Conservation (phyloP, 2,888 invertebrate species). For the Nomada goodeniana region DNA sequence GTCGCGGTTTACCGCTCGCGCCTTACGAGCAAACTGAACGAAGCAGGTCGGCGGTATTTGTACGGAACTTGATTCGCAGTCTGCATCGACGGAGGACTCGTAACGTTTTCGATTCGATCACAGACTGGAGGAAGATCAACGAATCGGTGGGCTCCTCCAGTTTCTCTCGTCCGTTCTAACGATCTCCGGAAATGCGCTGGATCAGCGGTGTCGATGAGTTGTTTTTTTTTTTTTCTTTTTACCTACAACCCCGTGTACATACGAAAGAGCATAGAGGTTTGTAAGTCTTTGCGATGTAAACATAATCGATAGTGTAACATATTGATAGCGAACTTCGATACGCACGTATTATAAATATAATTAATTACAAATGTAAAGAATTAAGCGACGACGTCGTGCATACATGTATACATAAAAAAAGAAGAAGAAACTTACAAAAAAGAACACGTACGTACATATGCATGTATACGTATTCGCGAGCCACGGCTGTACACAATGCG, state of each 20-base stretch:
- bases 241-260: constrained; percentile 79
- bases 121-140: no score
- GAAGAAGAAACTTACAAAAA: constrained; percentile 63
- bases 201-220: no score
- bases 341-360: constrained; percentile 61
- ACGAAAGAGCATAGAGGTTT: constrained; percentile 76
- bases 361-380: constrained; percentile 53
- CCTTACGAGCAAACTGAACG: no score
- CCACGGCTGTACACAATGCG: not conserved
- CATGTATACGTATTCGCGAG: not conserved
- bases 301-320: constrained; percentile 83
- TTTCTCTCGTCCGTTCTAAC: no score
- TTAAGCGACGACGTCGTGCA: constrained; percentile 23
- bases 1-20: no score
- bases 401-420: constrained; percentile 16
- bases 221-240: constrained; percentile 65
- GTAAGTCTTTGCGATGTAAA: constrained; percentile 79
- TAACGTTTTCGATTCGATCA: no score
- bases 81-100: no score
- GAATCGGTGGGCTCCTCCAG: no score
- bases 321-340: constrained; percentile 81
- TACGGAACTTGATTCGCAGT: no score
- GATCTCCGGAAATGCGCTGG: no score
- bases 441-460: constrained; percentile 42
- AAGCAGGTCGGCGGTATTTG: no score